phyloP scores from a whole-genome alignment of 1,140 invertebrate genomes.

The Dendrolimus punctatus region DNA sequence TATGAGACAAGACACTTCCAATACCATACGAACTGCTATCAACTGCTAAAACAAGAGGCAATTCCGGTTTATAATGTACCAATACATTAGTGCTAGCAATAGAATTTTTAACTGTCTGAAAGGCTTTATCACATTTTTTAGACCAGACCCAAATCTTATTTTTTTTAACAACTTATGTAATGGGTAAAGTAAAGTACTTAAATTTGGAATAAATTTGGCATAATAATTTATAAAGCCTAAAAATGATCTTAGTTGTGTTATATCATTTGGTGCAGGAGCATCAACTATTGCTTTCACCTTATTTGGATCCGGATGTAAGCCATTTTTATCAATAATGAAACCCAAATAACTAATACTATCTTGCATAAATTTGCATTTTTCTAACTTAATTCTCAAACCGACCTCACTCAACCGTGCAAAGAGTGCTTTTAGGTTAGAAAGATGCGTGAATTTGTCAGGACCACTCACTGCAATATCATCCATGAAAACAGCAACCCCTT shows the following conservation, averaged over 20 bases:
- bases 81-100: background rate
- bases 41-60: background rate
- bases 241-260: slow-evolving; percentile 9
- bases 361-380: background rate
- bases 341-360: too few relatives aligned
- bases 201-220: slow-evolving; percentile 22
- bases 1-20: background rate
- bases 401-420: background rate
- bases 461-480: background rate
- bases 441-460: background rate
- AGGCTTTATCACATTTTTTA: background rate
- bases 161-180: slow-evolving; percentile 12
- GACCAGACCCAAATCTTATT: too few relatives aligned
- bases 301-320: background rate
- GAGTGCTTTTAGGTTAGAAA: background rate
- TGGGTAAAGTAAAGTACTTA: slow-evolving; percentile 20
- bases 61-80: background rate
- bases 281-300: background rate
- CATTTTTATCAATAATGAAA: too few relatives aligned
- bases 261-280: background rate
- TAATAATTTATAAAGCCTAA: slow-evolving; percentile 31
- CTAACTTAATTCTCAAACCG: slow-evolving; percentile 1
- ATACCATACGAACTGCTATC: too few relatives aligned
- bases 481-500: background rate
- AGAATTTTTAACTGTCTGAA: background rate